phyloP scores from a whole-genome alignment of 2,888 invertebrate genomes.

The Autographa pulchrina region DNA sequence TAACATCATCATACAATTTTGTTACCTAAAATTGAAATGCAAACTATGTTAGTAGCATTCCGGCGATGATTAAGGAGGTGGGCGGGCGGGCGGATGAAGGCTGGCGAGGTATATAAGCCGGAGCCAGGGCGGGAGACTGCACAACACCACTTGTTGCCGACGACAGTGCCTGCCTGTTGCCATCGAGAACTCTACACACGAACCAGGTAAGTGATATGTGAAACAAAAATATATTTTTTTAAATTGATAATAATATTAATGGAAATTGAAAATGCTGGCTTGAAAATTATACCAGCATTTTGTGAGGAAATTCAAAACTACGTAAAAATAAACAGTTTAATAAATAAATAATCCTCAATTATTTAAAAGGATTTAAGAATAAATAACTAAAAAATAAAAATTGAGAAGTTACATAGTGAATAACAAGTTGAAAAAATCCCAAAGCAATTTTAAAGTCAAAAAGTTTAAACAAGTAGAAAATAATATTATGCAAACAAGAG shows the following conservation, averaged over 20 bases:
- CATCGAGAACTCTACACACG: conserved; percentile 69
- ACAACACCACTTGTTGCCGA: conserved; percentile 88
- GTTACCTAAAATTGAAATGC: conserved; percentile 82
- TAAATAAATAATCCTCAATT: too few relatives aligned
- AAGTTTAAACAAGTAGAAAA: conserved; percentile 9
- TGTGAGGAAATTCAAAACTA: too few relatives aligned
- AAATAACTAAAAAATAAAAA: background rate
- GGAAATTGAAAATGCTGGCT: too few relatives aligned
- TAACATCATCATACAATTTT: conserved; percentile 67
- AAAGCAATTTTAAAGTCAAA: conserved; percentile 3
- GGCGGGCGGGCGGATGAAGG: conserved; percentile 75
- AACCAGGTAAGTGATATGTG: conserved; percentile 76
- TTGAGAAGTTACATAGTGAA: background rate
- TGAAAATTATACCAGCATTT: too few relatives aligned
- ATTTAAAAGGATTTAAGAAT: background rate
- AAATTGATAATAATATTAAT: too few relatives aligned
- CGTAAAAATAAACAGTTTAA: background rate
- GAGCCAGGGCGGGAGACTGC: conserved; percentile 76
- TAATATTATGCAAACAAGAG: conserved; percentile 9
- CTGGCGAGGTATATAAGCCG: conserved; percentile 80
- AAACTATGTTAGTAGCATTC: conserved; percentile 82
- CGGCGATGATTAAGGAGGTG: conserved; percentile 79
- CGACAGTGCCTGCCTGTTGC: conserved; percentile 74
- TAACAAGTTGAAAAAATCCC: background rate
- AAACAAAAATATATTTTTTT: background rate